Evolutionary conservation across 2,888 invertebrate genomes (phyloP), one percentile per base, ranked within the genome.

Genomic region (Drosophila mettleri): DNA sequence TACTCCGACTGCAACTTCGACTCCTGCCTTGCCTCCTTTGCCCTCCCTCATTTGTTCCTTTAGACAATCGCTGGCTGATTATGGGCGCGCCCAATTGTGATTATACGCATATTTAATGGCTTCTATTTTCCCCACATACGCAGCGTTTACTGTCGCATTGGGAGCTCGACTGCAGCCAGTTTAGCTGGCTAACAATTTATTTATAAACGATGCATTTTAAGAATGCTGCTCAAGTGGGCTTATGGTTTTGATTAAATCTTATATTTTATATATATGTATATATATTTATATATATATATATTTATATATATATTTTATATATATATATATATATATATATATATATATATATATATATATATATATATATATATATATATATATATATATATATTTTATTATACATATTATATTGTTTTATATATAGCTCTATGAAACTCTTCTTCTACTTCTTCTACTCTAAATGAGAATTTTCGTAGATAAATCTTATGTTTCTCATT

Each of bases 71-170:
- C n/a, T 43, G 60, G 54, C 57, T 74, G 79, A 74, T 77, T 77
- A 70, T 78, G 61, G 71, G 43, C 71, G 75, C 59, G 53, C 52
- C 79, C 75, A 71, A 71, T 71, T 74, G 41, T 64, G 79, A 74
- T 74, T 78, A 62, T 63, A 62, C 67, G 74, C 74, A 77, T 68
- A 73, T 69, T 60, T 60, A 75, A 75, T 77, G 41, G 46, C 20
- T 54, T 58, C 16, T 27, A 52, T 63, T 64, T 57, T 58, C 39
- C 10, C 18, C 36, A 27, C 34, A 61, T 18, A 22, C 9, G 3
- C n/a, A 33, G 16, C 16, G 45, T 48, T 53, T 38, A 20, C 27
- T 36, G 9, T 33, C 24, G 7, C 39, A 20, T n/a, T 18, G 18
- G 33, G n/a, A 39, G 27, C 29, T 7, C 6, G 3, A 0, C 9